Percentiles rank a stretch among this genome's conserved stretches.
Conservation (phyloP, 2,113 vertebrate genomes). For the Aleadryas rufinucha region DNA sequence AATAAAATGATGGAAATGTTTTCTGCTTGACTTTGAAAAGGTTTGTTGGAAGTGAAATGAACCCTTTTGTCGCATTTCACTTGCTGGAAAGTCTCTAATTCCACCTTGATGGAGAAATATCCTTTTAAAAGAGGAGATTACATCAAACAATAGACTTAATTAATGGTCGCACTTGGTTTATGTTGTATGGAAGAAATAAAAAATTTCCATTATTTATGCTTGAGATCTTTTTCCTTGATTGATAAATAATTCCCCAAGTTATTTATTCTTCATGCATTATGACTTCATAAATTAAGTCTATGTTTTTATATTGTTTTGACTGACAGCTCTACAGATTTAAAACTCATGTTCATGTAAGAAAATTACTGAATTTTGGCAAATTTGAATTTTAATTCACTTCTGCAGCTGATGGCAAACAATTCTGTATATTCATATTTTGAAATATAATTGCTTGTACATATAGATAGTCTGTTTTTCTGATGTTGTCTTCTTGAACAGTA, state of each 20-base stretch:
- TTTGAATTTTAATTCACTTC: background rate
- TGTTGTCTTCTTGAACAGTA: background rate
- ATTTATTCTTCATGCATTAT: background rate
- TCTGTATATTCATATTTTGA: background rate
- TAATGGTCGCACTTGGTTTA: background rate
- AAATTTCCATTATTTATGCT: background rate
- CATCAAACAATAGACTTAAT: background rate
- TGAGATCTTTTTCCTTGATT: background rate
- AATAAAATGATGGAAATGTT: background rate
- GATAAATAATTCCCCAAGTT: background rate
- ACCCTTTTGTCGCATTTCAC: background rate
- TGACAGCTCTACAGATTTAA: background rate
- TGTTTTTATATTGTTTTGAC: background rate
- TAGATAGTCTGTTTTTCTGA: background rate
- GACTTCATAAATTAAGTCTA: background rate
- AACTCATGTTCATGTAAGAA: background rate
- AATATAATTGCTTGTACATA: background rate
- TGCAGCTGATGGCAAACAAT: background rate
- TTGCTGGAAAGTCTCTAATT: background rate
- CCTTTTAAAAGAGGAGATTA: background rate
- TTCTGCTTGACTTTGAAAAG: background rate
- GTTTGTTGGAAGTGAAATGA: background rate
- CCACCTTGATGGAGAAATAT: background rate
- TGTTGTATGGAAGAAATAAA: background rate
- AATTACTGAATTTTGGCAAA: background rate